A percentile compares a stretch with the other conserved stretches of the same genome.
phyloP scores from a whole-genome alignment of 2,888 invertebrate genomes.

The Anaspis maculata region DNA sequence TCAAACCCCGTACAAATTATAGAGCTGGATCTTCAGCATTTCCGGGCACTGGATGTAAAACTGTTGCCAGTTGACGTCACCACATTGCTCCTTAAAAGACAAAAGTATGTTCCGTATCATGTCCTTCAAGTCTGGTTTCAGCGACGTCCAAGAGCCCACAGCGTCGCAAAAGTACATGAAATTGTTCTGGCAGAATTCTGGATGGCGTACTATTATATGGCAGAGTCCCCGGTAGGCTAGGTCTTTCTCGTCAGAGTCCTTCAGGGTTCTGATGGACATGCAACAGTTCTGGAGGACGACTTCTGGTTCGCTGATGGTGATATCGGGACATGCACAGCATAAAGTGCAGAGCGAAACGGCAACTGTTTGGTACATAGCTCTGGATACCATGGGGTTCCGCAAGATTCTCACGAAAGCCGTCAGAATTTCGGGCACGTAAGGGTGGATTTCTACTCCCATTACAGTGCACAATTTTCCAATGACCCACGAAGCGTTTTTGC shows the following conservation, averaged over 20 bases:
- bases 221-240: constrained; percentile 98
- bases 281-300: constrained; percentile 99
- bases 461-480: constrained; percentile 97
- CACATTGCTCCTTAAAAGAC: constrained; percentile 93
- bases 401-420: constrained; percentile 86
- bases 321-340: constrained; percentile 98
- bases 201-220: constrained; percentile 94
- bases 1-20: constrained; percentile 60
- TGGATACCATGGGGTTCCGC: constrained; percentile 88
- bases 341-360: constrained; percentile 99
- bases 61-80: constrained; percentile 92
- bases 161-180: constrained; percentile 99
- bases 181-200: constrained; percentile 88
- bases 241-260: constrained; percentile 99
- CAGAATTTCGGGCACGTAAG: constrained; percentile 82
- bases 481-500: constrained; percentile 99
- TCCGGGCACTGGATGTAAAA: constrained; percentile 95
- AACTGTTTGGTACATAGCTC: constrained; percentile 97
- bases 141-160: constrained; percentile 83
- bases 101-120: constrained; percentile 89
- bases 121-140: constrained; percentile 89
- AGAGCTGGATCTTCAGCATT: constrained; percentile 81
- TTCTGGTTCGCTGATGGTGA: constrained; percentile 67
- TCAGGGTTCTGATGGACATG: constrained; percentile 89
- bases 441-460: constrained; percentile 84